These are phyloP conservation scores for Enteromius mattozi DNA, from an alignment of 2,797 vertebrate species.

Conservation along the genomic window DNA sequence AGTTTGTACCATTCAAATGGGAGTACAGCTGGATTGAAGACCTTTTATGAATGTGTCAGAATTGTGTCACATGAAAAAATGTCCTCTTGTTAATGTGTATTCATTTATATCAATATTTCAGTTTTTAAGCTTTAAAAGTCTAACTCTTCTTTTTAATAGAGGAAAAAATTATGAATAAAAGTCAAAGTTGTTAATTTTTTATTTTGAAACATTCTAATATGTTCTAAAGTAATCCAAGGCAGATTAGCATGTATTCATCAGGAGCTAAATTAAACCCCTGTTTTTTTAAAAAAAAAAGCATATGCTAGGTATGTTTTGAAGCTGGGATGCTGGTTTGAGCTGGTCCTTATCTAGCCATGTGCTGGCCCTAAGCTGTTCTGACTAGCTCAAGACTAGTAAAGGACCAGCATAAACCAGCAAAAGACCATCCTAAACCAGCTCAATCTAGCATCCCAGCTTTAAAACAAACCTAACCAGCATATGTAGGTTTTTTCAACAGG, in stretches of 20 bases:
- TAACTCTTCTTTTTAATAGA: neutral
- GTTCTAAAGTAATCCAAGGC: neutral
- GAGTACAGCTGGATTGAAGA: conserved; percentile 11
- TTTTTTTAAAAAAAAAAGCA: too few relatives aligned
- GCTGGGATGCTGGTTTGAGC: too few relatives aligned
- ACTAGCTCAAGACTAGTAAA: too few relatives aligned
- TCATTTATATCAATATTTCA: conserved; percentile 6
- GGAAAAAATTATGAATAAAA: neutral
- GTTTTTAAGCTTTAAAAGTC: neutral
- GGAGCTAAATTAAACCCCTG: neutral
- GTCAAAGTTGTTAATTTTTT: neutral
- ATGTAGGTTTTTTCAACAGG: too few relatives aligned
- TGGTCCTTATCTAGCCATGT: too few relatives aligned
- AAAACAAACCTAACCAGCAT: too few relatives aligned
- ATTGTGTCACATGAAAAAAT: neutral
- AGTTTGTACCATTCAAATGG: neutral
- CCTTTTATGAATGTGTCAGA: conserved; percentile 8
- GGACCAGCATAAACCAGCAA: too few relatives aligned
- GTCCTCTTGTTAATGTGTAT: neutral
- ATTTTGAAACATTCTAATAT: neutral
- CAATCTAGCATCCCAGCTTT: too few relatives aligned
- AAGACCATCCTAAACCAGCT: too few relatives aligned
- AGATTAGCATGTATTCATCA: neutral
- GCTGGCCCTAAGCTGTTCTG: too few relatives aligned
- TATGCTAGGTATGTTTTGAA: too few relatives aligned